These are phyloP conservation scores for Fistularia tabacaria DNA, from an alignment of 2,797 vertebrate species.

Conservation along the genomic window DNA sequence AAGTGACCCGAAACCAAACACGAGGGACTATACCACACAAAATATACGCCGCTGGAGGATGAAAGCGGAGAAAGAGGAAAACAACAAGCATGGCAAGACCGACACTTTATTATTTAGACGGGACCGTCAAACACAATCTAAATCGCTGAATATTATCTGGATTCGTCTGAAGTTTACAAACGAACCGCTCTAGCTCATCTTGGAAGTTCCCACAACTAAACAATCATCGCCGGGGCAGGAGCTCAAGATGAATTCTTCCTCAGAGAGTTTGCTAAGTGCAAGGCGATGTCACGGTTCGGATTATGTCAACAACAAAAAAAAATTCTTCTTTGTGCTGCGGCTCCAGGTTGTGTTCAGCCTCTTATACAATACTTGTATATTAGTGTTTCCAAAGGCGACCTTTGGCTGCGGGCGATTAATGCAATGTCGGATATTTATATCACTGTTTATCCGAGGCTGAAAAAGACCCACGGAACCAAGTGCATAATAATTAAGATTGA, in stretches of 20 bases:
- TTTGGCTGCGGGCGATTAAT: too few species aligned
- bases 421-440: too few species aligned
- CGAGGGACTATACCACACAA: too few species aligned
- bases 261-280: slow-evolving; percentile 15
- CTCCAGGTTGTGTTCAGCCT: slow-evolving; percentile 2
- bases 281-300: slow-evolving; percentile 24
- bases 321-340: slow-evolving; percentile 4
- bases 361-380: slow-evolving; percentile 3
- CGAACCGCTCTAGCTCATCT: slow-evolving; percentile 6
- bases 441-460: slow-evolving; percentile 11
- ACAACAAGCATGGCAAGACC: too few species aligned
- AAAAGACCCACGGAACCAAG: not conserved
- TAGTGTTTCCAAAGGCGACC: too few species aligned
- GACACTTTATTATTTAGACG: too few species aligned
- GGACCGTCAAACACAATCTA: too few species aligned
- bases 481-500: not conserved
- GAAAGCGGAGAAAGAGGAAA: too few species aligned
- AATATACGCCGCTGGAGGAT: too few species aligned
- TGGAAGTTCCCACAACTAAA: slow-evolving; percentile 7
- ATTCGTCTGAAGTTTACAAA: too few species aligned
- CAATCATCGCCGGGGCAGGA: not conserved
- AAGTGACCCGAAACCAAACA: too few species aligned
- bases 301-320: slow-evolving; percentile 26
- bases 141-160: too few species aligned
- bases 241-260: slow-evolving; percentile 28